Evolutionary conservation across 2,888 invertebrate genomes (phyloP), one percentile per base, ranked within the genome.

Genomic region (Seira sanloemensis): DNA sequence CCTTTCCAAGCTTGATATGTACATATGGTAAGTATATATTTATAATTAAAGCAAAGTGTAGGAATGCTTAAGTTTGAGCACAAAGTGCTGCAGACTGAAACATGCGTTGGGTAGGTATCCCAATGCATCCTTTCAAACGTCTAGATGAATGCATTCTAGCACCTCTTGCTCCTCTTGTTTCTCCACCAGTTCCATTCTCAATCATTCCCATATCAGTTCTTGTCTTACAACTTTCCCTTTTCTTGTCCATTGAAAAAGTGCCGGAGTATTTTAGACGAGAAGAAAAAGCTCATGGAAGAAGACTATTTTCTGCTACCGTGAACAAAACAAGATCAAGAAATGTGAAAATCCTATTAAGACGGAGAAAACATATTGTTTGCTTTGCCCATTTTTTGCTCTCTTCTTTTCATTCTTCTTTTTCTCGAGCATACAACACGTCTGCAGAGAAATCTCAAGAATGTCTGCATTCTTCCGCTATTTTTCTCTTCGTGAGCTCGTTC

Each of bases 291-390:
- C 67, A 72, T 79, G 72, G 66, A 78, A 76, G 25, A 78, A 79
- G 66, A 68, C 74, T 72, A 80, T 84, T 79, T 76, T 76, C 58
- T 71, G 74, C 71, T 77, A 80, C 67, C 65, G 67, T 84, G 84
- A 78, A 74, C 71, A 78, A 85, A 82, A 78, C 78, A 79, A 81
- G 76, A 78, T 76, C 73, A 84, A 78, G 82, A 80, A 86, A 87
- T 86, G 85, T 85, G 79, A 81, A 81, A 80, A 80, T 80, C 80
- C 74, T 80, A 80, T 80, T 80, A 80, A 74, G 26, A 73, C 71
- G 24, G 26, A 68, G 26, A 68, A 73, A 74, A 74, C 80, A 68
- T 68, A 74, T 78, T 84, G 82, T 85, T 78, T 82, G 78, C 83
- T 84, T 84, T 83, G n/a, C 73, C 46, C 25, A 12, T 46, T 37